phyloP scores from a whole-genome alignment of 2,113 vertebrate genomes.

The Coptodon rendalli region DNA sequence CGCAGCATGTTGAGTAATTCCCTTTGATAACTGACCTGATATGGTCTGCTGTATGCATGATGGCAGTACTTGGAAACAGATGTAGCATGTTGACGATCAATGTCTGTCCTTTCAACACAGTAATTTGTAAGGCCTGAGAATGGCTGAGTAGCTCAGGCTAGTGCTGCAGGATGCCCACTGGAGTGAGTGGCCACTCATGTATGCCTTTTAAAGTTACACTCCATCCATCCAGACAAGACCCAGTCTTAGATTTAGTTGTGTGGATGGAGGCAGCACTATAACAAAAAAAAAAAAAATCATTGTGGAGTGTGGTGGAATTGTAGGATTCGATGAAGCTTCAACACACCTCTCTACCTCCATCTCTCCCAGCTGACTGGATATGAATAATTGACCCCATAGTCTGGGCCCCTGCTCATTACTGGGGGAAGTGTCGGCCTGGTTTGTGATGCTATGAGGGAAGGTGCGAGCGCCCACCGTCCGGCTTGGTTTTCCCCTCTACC shows the following conservation, averaged over 20 bases:
- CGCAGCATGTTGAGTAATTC: conserved; percentile 25
- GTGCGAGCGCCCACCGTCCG: conserved; percentile 32
- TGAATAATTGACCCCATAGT: conserved; percentile 78
- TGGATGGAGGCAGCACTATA: conserved; percentile 40
- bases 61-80: conserved; percentile 19
- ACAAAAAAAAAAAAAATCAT: conserved; percentile 29
- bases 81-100: conserved; percentile 42
- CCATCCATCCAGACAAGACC: conserved; percentile 54
- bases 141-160: conserved; percentile 43
- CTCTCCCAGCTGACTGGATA: conserved; percentile 66
- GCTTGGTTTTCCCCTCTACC: conserved; percentile 48
- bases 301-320: conserved; percentile 25
- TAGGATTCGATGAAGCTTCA: conserved; percentile 46
- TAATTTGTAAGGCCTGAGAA: conserved; percentile 54
- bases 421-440: conserved; percentile 65
- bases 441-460: conserved; percentile 59
- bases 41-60: conserved; percentile 24
- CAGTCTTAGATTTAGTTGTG: conserved; percentile 53
- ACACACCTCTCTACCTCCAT: conserved; percentile 32
- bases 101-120: conserved; percentile 48
- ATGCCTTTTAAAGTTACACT: conserved; percentile 69
- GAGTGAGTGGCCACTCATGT: conserved; percentile 52
- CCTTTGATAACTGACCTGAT: conserved; percentile 29
- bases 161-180: conserved; percentile 16
- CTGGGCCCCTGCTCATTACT: conserved; percentile 72